Conservation (phyloP, 2,797 vertebrate genomes). For the Coregonus sp. region DNA sequence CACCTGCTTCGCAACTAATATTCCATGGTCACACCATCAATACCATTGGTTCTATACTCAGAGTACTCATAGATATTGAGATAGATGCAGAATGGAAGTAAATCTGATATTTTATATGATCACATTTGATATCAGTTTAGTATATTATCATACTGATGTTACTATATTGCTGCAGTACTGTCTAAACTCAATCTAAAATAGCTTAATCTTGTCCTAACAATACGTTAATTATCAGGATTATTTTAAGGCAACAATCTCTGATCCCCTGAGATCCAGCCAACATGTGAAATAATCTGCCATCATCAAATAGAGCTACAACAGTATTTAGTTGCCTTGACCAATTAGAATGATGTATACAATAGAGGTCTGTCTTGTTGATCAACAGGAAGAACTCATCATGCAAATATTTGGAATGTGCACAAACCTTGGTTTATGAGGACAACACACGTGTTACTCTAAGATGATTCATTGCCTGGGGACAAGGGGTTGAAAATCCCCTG, state of each 20-base stretch:
- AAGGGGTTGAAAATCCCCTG: not conserved
- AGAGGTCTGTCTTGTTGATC: slow-evolving; percentile 5
- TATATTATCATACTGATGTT: not conserved
- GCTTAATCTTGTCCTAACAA: slow-evolving; percentile 47
- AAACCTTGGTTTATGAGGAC: slow-evolving; percentile 15
- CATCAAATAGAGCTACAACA: slow-evolving; percentile 35
- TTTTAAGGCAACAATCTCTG: not conserved
- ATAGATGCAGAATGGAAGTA: not conserved
- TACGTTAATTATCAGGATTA: not conserved
- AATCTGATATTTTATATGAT: not conserved
- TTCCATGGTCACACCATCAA: not conserved
- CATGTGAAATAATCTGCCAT: slow-evolving; percentile 37
- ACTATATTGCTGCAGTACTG: not conserved
- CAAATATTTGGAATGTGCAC: slow-evolving; percentile 19
- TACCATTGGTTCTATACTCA: not conserved
- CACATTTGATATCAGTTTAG: not conserved
- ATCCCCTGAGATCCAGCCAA: slow-evolving; percentile 30
- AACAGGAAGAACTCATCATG: slow-evolving; percentile 31
- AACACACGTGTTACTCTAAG: not conserved
- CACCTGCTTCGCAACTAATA: slow-evolving; percentile 46
- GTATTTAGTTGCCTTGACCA: slow-evolving; percentile 38
- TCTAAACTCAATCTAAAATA: slow-evolving; percentile 31
- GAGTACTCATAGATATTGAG: not conserved
- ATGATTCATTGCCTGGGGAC: not conserved
- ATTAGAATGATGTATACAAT: slow-evolving; percentile 32